Conservation (phyloP, 2,113 vertebrate species). For the Pluvianellus socialis region DNA sequence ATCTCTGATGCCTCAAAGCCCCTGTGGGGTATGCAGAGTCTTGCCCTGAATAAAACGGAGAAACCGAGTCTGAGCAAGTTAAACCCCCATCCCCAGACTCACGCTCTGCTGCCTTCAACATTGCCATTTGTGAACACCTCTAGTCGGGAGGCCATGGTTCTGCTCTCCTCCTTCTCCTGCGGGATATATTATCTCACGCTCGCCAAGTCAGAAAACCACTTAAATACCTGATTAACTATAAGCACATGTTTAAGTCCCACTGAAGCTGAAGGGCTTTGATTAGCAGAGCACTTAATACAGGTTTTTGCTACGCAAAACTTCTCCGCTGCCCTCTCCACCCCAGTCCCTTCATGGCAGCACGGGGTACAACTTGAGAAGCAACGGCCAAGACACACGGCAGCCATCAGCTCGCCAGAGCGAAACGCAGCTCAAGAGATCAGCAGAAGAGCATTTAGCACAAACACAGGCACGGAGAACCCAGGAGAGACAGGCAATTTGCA, state of each 20-base stretch:
- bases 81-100: neutral
- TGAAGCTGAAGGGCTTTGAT: neutral
- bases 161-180: neutral
- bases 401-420: neutral
- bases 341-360: neutral
- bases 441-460: neutral
- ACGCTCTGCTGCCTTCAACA: neutral
- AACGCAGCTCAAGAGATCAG: neutral
- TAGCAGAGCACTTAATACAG: neutral
- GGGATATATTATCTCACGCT: neutral
- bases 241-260: slow-evolving; percentile 19
- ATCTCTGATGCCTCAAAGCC: too few relatives aligned
- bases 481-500: neutral
- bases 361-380: fast-evolving
- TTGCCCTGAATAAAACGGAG: neutral
- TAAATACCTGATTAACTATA: slow-evolving; percentile 38
- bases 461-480: neutral
- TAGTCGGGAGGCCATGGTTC: neutral
- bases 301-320: neutral
- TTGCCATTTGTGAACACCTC: neutral
- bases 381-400: neutral
- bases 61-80: neutral
- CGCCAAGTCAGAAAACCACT: slow-evolving; percentile 29
- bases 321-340: neutral
- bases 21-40: neutral